Percentiles rank a stretch among this genome's conserved stretches.
Conservation (phyloP, 2,797 vertebrate species). For the Argya squamiceps region DNA sequence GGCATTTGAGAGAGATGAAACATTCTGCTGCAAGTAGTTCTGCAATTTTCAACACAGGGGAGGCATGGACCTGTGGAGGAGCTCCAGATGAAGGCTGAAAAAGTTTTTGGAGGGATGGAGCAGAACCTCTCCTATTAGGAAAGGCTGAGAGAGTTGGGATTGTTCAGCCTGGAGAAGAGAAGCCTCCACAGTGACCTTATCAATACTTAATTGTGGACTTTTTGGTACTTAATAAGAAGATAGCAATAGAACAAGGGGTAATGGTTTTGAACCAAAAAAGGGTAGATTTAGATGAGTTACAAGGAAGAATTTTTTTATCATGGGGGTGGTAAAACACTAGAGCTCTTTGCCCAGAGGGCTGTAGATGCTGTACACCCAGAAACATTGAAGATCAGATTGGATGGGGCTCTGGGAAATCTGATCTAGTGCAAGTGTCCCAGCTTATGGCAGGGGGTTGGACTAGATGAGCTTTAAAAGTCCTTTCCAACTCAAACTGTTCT, state of each 20-base stretch:
- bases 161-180: neutral
- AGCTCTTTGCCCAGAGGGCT: rapidly evolving
- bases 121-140: neutral
- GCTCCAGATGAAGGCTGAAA: neutral
- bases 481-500: neutral
- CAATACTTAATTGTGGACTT: neutral
- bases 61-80: neutral
- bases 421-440: neutral
- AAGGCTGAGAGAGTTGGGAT: neutral
- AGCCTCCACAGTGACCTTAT: rapidly evolving
- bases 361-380: neutral
- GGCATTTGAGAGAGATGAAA: neutral
- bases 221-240: neutral
- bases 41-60: neutral
- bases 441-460: rapidly evolving
- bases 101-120: neutral
- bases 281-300: neutral
- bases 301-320: neutral
- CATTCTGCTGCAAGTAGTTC: neutral
- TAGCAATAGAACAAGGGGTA: rapidly evolving
- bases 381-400: neutral
- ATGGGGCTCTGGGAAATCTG: neutral
- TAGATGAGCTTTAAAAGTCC: neutral
- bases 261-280: neutral
- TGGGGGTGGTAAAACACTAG: neutral